These are phyloP conservation scores for Pachycephala philippinensis DNA, from an alignment of 2,113 vertebrate genomes.

Conservation along the genomic window DNA sequence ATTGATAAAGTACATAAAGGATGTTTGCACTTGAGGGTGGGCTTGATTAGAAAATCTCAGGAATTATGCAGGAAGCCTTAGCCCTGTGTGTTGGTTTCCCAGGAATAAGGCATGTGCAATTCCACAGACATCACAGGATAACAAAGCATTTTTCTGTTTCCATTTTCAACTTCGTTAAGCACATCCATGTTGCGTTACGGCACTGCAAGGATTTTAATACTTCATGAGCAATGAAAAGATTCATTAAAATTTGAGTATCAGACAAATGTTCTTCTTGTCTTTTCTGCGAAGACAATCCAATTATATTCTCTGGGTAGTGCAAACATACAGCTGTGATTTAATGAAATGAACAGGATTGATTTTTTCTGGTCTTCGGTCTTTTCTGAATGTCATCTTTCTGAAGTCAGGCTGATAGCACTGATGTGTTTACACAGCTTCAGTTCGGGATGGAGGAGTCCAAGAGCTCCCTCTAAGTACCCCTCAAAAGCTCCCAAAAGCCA, in stretches of 20 bases:
- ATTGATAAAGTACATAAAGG: not conserved
- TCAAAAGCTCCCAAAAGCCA: slow-evolving; percentile 2
- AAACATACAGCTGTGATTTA: not conserved
- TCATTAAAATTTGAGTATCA: not conserved
- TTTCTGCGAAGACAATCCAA: not conserved
- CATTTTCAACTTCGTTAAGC: not conserved
- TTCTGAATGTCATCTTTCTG: not conserved
- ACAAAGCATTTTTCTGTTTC: not conserved
- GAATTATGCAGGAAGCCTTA: not conserved
- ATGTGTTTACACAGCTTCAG: slow-evolving; percentile 2
- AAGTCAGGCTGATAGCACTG: not conserved
- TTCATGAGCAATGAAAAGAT: not conserved
- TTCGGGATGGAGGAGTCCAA: not conserved
- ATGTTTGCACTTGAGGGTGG: not conserved
- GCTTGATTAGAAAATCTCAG: not conserved
- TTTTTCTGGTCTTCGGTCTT: not conserved
- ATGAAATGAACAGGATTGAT: not conserved
- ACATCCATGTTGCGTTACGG: not conserved
- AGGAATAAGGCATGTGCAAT: not conserved
- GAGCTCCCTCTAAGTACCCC: slow-evolving; percentile 19
- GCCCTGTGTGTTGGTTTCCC: not conserved
- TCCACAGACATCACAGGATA: not conserved
- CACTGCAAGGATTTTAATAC: not conserved
- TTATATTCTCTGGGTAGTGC: not conserved
- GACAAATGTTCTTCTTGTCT: not conserved